Evolutionary conservation across 2,113 vertebrate species (phyloP).

Genomic region (Nanger granti): DNA sequence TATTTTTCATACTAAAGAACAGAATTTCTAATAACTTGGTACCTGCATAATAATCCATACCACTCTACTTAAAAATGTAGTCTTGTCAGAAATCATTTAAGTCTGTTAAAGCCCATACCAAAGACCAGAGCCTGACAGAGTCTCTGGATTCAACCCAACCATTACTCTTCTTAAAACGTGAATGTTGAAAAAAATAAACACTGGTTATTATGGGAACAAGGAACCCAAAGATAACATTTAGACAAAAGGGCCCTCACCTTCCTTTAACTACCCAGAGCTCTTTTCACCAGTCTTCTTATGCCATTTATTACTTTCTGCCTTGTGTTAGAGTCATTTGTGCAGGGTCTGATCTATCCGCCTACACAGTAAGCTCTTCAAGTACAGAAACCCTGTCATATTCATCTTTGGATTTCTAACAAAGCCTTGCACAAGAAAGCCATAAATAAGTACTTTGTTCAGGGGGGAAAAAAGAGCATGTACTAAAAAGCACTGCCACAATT

Average conservation of each 20-base stretch:
- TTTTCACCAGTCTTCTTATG: neutral
- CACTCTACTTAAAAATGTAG: neutral
- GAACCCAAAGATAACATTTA: constrained; percentile 25
- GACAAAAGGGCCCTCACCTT: constrained; percentile 36
- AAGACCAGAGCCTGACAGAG: neutral
- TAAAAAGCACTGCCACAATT: neutral
- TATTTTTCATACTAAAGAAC: neutral
- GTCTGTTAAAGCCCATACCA: neutral
- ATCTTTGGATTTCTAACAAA: constrained; percentile 38
- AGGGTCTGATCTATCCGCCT: neutral
- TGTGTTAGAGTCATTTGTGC: neutral
- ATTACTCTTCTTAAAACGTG: constrained; percentile 25
- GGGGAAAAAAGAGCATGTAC: neutral
- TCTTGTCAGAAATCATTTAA: constrained; percentile 6
- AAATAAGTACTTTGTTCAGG: neutral
- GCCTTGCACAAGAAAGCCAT: constrained; percentile 21
- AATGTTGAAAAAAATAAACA: neutral
- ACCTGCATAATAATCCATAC: neutral
- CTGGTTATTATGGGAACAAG: constrained; percentile 48
- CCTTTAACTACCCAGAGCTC: neutral
- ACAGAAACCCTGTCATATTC: constrained; percentile 8
- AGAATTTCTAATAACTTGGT: constrained; percentile 23
- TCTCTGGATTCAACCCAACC: neutral
- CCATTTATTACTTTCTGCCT: constrained; percentile 35
- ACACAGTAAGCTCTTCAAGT: neutral